phyloP scores from a whole-genome alignment of 2,888 invertebrate genomes.

The Cerastis leucographa region DNA sequence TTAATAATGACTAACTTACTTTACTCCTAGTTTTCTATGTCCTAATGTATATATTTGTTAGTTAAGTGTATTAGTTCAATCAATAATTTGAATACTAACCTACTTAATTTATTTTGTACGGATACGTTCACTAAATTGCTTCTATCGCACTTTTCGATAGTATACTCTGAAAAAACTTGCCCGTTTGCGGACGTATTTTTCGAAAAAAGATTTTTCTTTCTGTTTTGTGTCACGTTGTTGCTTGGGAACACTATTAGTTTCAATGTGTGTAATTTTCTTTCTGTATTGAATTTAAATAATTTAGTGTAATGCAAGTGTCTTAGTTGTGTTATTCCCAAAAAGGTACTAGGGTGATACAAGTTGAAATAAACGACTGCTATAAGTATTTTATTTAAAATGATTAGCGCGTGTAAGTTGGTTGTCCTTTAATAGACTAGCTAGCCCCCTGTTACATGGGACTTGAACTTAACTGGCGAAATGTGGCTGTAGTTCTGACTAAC shows the following conservation, averaged over 20 bases:
- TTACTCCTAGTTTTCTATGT: not conserved
- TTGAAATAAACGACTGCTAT: not conserved
- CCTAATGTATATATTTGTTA: not conserved
- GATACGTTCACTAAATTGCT: not conserved
- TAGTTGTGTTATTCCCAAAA: not conserved
- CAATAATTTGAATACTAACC: conserved; percentile 1
- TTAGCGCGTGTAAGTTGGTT: not conserved
- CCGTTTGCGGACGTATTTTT: not conserved
- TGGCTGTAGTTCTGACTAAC: not conserved
- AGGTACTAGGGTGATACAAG: not conserved
- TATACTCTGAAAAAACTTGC: not conserved
- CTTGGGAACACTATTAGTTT: not conserved
- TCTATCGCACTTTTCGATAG: not conserved
- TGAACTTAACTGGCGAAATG: not conserved
- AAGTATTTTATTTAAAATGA: not conserved
- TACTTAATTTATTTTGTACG: not conserved
- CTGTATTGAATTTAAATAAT: not conserved
- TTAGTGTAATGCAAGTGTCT: not conserved
- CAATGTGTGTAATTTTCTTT: conserved; percentile 1
- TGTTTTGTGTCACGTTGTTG: not conserved
- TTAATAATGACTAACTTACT: conserved; percentile 7
- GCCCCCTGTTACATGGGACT: not conserved
- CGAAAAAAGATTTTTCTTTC: not conserved
- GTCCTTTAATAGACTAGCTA: not conserved
- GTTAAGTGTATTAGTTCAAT: not conserved